phyloP scores from a whole-genome alignment of 2,888 invertebrate species.

The Dione vanillae region DNA sequence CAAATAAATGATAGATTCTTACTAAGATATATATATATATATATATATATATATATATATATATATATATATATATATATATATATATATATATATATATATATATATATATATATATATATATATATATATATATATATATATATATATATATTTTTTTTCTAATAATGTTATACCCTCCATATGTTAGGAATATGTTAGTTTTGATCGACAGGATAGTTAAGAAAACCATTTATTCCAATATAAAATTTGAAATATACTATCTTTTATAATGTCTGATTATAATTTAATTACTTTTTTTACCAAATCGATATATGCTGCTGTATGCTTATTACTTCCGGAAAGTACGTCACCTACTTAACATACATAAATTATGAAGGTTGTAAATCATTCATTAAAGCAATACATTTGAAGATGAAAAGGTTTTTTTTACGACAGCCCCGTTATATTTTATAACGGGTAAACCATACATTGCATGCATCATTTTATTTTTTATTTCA shows the following conservation, averaged over 20 bases:
- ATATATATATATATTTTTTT: no score
- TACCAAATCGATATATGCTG: conserved; percentile 18
- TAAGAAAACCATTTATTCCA: neutral
- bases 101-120: no score
- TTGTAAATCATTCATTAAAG: conserved; percentile 41
- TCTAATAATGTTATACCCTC: neutral
- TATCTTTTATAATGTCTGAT: conserved; percentile 13
- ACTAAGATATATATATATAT: no score
- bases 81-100: no score
- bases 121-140: no score
- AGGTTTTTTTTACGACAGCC: conserved; percentile 36
- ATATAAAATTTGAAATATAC: neutral
- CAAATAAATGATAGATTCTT: conserved; percentile 10
- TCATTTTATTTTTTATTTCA: conserved; percentile 17
- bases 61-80: no score
- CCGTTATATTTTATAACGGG: no score
- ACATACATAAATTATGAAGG: conserved; percentile 31
- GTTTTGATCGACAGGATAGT: neutral
- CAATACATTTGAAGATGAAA: conserved; percentile 33
- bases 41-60: no score
- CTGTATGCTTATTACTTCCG: conserved; percentile 21
- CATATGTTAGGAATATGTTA: no score
- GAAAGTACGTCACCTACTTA: conserved; percentile 41
- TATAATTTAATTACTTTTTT: conserved; percentile 25
- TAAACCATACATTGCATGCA: conserved; percentile 44